Percentiles rank a stretch among this genome's conserved stretches.
These are phyloP conservation scores for Calephelis nemesis DNA, from an alignment of 1,140 invertebrate species.

Conservation along the genomic window DNA sequence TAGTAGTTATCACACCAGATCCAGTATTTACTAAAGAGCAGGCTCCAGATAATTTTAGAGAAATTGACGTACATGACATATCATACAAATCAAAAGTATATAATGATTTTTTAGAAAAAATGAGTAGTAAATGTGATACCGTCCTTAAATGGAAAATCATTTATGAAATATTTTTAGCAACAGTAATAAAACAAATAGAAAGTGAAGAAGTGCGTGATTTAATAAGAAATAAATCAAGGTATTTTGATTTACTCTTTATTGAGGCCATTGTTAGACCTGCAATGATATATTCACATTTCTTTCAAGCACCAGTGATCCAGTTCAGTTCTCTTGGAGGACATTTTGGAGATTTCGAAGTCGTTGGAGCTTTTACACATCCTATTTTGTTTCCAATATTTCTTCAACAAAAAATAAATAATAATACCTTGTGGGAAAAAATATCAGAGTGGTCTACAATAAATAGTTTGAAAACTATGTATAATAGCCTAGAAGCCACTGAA, in stretches of 20 bases:
- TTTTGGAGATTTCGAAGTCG: constrained; percentile 23
- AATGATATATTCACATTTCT: constrained; percentile 34
- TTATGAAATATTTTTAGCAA: constrained; percentile 1
- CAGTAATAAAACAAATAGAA: constrained; percentile 32
- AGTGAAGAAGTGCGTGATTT: constrained; percentile 18
- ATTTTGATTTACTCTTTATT: constrained; percentile 42
- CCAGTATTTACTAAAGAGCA: neutral
- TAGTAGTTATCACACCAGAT: constrained; percentile 9
- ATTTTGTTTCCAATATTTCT: constrained; percentile 38
- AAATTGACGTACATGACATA: constrained; percentile 18
- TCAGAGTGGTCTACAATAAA: constrained; percentile 32
- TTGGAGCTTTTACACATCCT: constrained; percentile 35
- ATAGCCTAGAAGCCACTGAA: constrained; percentile 27
- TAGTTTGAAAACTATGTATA: constrained; percentile 1
- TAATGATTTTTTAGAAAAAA: neutral
- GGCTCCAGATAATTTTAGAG: neutral
- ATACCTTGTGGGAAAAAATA: constrained; percentile 45
- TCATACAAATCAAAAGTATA: neutral
- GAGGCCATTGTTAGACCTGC: constrained; percentile 32
- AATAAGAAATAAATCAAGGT: too few relatives aligned
- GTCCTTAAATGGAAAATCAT: too few relatives aligned
- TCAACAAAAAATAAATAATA: constrained; percentile 24
- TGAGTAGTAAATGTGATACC: too few relatives aligned
- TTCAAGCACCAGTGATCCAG: constrained; percentile 39
- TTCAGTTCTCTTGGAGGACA: constrained; percentile 39